A percentile compares a stretch with the other conserved stretches of the same genome.
phyloP scores from a whole-genome alignment of 2,888 invertebrate genomes.

The Chloromyia formosa region DNA sequence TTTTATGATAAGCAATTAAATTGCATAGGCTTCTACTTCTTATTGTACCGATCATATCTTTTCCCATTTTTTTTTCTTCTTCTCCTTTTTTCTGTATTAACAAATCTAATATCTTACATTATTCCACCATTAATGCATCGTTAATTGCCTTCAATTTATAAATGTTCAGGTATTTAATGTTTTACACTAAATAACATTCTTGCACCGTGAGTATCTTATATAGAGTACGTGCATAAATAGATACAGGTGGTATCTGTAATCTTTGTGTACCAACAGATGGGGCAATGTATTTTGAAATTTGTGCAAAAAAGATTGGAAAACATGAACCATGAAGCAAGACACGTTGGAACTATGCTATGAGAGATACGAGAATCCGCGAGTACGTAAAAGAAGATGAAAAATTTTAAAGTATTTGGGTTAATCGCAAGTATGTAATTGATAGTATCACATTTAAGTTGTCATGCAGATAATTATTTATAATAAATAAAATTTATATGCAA shows the following conservation, averaged over 20 bases:
- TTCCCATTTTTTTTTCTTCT: no score
- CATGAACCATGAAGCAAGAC: background rate
- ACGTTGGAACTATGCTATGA: no score
- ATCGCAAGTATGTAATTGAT: conserved; percentile 15
- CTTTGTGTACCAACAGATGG: no score
- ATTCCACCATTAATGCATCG: background rate
- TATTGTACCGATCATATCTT: no score
- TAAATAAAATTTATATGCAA: background rate
- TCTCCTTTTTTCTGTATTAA: no score
- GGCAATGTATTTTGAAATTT: background rate
- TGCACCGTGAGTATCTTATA: background rate
- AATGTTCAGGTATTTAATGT: conserved; percentile 11
- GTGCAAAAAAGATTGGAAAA: background rate
- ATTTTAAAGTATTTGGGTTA: background rate
- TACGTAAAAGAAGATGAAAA: no score
- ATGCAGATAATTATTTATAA: conserved; percentile 8
- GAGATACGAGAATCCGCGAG: no score
- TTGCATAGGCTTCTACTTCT: no score
- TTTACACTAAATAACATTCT: conserved; percentile 23
- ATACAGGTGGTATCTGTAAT: no score
- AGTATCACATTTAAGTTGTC: conserved; percentile 18
- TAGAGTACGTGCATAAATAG: no score
- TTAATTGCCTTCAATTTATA: conserved; percentile 22
- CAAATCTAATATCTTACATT: background rate
- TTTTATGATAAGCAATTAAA: no score